Evolutionary conservation across 2,113 vertebrate genomes (phyloP), one percentile per base, ranked within the genome.

Genomic region (Myotis davidii): DNA sequence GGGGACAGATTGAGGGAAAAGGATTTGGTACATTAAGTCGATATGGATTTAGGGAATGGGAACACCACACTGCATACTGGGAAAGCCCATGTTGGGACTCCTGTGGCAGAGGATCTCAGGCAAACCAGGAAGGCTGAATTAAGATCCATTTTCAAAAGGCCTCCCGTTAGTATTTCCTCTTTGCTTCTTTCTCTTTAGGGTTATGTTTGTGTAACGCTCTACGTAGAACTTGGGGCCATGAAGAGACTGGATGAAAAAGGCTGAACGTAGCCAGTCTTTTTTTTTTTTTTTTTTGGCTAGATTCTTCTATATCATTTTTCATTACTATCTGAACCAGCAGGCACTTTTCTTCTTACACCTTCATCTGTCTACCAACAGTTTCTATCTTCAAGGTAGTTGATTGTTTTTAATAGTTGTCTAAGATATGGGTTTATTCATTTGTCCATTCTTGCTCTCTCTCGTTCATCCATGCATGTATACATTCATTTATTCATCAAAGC

Each of bases 1-100:
- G 86, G 96, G 97, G 97, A 98, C 96, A 92, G 96, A 96, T 97
- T 97, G 97, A 97, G 92, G 96, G 76, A 59, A 91, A 94, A 93
- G 95, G 94, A 90, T 96, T 97, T 96, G 96, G 85, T 96, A 95
- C 84, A 87, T 97, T 96, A 91, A 85, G 95, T 95, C 25, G 59
- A 42, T 91, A 91, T 0, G 42, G 93, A 91, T 95, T 94, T 96
- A 84, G 86, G 74, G 96, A 85, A 81, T 14, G 61, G 90, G 92
- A 96, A 73, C 88, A 65, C 74, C 83, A 48, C 86, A 78, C 0
- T 84, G 59, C 65, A 59, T 50, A 54, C 90, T 87, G 83, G 73
- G 87, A 72, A 92, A 92, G 70, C 94, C 89, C 70, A 34, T 56
- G 25, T 37, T 95, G 94, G 64, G 70, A 86, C 93, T 88, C 93